Base-by-base conservation (phyloP, 2,888 invertebrate species). In the Geotrupes spiniger region DNA sequence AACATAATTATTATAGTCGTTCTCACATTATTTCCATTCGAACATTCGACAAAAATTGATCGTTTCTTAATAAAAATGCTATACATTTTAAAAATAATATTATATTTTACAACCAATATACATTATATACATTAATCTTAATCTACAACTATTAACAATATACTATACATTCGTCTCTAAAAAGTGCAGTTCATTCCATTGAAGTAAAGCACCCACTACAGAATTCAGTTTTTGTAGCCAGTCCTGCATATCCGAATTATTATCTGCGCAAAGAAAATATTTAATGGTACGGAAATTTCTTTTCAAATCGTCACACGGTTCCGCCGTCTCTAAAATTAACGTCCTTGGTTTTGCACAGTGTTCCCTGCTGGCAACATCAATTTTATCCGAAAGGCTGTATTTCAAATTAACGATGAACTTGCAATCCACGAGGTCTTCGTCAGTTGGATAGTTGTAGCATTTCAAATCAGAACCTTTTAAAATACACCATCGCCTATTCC, bases 401-500 rank as follows among this genome's bases (percentile, higher is more conserved):
- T 66, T 65, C 21, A 81, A 59, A 56, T 78, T 73, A 15, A 80
- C 14, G 9, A 4, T 21, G 17, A 21, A 2, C 11, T n/a, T 11
- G 11, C 10, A 8, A 14, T 21, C 25, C 9, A 14, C 14, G 4
- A 21, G n/a, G 15, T 65, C 68, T 46, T 68, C 70, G 37, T 76
- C 75, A 15, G 69, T 63, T 1, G 78, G 78, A 60, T 78, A 76
- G 42, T 76, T 75, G 76, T 78, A 81, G 28, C 78, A 72, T 14
- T 64, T 62, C 1, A 81, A 54, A 0, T 60, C 58, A 9, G 74
- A 66, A 0, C 74, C 75, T 15, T 73, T 65, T 4, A 81, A 61
- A 3, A 71, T 70, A 58, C 79, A 80, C 79, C 79, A 81, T 42
- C 76, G 70, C 1, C 77, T 71, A 61, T 79, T 79, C 81, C 81